These are phyloP conservation scores for Drosophila asahinai DNA, from an alignment of 1,140 invertebrate species.

Conservation along the genomic window DNA sequence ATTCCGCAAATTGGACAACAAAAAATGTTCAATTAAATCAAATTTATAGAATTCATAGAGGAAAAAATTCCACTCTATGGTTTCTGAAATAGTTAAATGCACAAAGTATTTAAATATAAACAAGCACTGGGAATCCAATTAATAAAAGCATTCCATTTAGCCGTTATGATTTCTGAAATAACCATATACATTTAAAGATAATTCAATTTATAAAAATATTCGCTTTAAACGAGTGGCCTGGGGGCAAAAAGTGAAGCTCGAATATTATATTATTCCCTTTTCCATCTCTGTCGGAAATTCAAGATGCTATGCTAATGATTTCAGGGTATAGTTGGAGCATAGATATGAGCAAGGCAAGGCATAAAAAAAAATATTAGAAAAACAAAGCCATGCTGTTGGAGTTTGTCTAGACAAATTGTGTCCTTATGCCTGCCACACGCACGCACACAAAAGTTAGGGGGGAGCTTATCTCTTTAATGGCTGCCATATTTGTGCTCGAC, in stretches of 20 bases:
- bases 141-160: background rate
- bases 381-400: slow-evolving; percentile 31
- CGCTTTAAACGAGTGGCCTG: background rate
- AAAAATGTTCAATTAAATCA: background rate
- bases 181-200: background rate
- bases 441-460: slow-evolving; percentile 1
- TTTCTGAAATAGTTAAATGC: background rate
- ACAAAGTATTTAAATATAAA: slow-evolving; percentile 1
- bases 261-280: background rate
- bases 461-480: slow-evolving; percentile 77
- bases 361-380: slow-evolving; percentile 6
- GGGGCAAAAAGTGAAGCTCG: too few relatives aligned
- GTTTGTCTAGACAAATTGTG: slow-evolving; percentile 75
- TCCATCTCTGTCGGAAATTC: background rate
- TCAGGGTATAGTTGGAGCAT: slow-evolving; percentile 23
- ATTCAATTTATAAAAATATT: slow-evolving; percentile 1
- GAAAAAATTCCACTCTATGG: background rate
- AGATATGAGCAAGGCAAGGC: slow-evolving; percentile 1
- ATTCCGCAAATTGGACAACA: background rate
- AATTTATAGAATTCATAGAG: background rate
- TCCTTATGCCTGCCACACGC: slow-evolving; percentile 47
- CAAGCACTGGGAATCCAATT: slow-evolving; percentile 1
- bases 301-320: background rate
- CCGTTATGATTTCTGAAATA: background rate
- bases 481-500: slow-evolving; percentile 66